A percentile compares a stretch with the other conserved stretches of the same genome.
Evolutionary conservation across 2,888 invertebrate species (phyloP).

Genomic region (Lasioglossum zephyrum): DNA sequence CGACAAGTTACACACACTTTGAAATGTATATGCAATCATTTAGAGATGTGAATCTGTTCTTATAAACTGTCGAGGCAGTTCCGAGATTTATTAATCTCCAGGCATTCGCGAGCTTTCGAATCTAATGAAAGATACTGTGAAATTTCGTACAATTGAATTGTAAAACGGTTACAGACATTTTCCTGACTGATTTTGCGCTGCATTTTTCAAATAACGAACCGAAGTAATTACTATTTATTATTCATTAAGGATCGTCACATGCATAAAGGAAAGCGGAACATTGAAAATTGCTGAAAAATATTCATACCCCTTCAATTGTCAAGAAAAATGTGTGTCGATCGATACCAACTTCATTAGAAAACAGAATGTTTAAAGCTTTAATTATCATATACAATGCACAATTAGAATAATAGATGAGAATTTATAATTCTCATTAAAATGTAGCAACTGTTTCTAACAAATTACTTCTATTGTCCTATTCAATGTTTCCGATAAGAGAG

Average conservation of each 20-base stretch:
- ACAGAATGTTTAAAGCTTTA: background rate
- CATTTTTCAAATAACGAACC: background rate
- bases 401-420: background rate
- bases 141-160: background rate
- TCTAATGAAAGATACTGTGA: background rate
- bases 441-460: background rate
- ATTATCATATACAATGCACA: background rate
- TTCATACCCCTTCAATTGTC: background rate
- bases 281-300: background rate
- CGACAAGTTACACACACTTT: background rate
- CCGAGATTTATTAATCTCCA: background rate
- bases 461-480: background rate
- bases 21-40: slow-evolving; percentile 1
- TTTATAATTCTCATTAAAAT: background rate
- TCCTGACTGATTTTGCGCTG: background rate
- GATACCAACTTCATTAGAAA: background rate
- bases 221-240: background rate
- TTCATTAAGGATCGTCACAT: background rate
- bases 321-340: background rate
- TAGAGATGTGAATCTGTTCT: background rate
- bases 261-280: background rate
- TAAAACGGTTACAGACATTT: background rate
- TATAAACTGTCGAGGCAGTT: background rate
- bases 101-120: background rate
- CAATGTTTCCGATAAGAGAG: background rate